phyloP scores from a whole-genome alignment of 2,797 vertebrate species.

The Lateolabrax maculatus region DNA sequence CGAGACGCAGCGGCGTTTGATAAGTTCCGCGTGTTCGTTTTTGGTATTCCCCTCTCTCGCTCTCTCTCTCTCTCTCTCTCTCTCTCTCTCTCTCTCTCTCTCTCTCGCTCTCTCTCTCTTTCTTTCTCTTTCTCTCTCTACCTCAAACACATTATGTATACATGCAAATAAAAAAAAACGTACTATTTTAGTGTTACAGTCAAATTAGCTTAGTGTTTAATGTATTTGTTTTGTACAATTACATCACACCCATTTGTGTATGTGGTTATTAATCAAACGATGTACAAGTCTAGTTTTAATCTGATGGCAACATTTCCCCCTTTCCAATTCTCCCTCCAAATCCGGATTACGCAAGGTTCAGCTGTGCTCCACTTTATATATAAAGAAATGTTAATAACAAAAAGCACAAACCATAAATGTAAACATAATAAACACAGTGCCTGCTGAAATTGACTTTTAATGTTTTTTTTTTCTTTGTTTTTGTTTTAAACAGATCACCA shows the following conservation, averaged over 20 bases:
- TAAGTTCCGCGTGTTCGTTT: constrained; percentile 53
- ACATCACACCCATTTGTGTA: not conserved
- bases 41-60: too few species aligned
- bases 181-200: too few species aligned
- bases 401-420: not conserved
- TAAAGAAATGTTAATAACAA: not conserved
- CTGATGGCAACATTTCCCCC: not conserved
- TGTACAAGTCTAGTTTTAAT: not conserved
- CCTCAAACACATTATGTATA: not conserved
- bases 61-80: too few species aligned
- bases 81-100: too few species aligned
- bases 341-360: too few species aligned
- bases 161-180: too few species aligned
- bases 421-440: not conserved
- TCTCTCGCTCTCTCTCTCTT: rapidly evolving
- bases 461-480: too few species aligned
- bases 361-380: not conserved
- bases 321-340: not conserved
- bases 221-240: not conserved
- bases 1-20: not conserved
- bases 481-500: not conserved
- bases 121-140: rapidly evolving
- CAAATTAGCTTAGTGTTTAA: too few species aligned
- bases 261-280: not conserved
- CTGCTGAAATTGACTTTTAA: not conserved